A percentile compares a stretch with the other conserved stretches of the same genome.
phyloP scores from a whole-genome alignment of 1,140 invertebrate species.

The Camponotus vicinus region DNA sequence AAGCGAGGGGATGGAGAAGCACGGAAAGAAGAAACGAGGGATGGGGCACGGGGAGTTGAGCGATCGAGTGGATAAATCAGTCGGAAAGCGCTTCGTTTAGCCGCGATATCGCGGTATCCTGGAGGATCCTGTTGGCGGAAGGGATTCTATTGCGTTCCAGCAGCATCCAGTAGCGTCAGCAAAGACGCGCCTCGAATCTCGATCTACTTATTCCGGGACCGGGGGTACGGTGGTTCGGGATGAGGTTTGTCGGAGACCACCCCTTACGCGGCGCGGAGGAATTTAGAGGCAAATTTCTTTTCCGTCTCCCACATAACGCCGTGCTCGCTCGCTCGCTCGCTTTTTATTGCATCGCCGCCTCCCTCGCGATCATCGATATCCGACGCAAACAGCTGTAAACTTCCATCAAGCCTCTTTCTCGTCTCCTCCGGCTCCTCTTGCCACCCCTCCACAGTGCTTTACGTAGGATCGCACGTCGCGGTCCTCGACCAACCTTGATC shows the following conservation, averaged over 20 bases:
- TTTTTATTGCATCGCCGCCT: conserved; percentile 76
- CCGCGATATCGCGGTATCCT: conserved; percentile 75
- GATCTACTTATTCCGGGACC: conserved; percentile 72
- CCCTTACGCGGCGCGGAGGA: conserved; percentile 64
- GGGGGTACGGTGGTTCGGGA: conserved; percentile 38
- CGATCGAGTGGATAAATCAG: conserved; percentile 75
- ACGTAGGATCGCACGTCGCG: not conserved
- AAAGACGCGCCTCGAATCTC: conserved; percentile 75
- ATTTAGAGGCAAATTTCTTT: conserved; percentile 77
- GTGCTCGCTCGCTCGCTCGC: conserved; percentile 39
- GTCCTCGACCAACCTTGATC: conserved; percentile 14
- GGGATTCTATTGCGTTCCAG: conserved; percentile 76
- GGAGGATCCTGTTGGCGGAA: conserved; percentile 74
- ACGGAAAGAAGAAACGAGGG: not conserved
- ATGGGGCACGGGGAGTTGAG: conserved; percentile 14
- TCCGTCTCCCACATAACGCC: conserved; percentile 47
- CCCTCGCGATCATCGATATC: conserved; percentile 76
- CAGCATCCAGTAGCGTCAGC: conserved; percentile 74
- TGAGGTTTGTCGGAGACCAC: conserved; percentile 51
- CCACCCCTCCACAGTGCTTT: conserved; percentile 26
- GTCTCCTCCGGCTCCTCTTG: not conserved
- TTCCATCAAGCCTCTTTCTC: conserved; percentile 70
- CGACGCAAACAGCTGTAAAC: conserved; percentile 79
- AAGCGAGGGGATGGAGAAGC: not conserved
- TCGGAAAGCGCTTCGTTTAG: conserved; percentile 77